Evolutionary conservation across 2,797 vertebrate species (phyloP).

Genomic region (Chelon labrosus): DNA sequence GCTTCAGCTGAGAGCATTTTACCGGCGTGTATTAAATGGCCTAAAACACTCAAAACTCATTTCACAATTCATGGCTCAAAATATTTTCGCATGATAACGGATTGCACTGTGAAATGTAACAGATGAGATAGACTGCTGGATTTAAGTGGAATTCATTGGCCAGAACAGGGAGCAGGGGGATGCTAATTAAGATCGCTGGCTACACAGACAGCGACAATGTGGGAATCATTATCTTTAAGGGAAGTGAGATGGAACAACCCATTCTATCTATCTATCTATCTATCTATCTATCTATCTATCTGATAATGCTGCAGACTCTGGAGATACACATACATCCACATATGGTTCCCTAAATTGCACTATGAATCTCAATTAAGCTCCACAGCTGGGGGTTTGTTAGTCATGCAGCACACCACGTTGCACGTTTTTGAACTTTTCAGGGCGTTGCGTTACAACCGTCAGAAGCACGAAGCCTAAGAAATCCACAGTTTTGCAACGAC

Average conservation of each 20-base stretch:
- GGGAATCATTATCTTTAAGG: conserved; percentile 24
- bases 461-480: conserved; percentile 28
- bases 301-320: conserved; percentile 34
- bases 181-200: conserved; percentile 47
- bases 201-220: conserved; percentile 20
- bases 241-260: conserved; percentile 25
- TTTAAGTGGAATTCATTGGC: conserved; percentile 42
- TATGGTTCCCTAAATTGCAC: conserved; percentile 43
- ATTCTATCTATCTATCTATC: conserved; percentile 29
- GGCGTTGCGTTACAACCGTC: background rate
- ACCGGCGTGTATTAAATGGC: background rate
- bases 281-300: conserved; percentile 21
- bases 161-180: conserved; percentile 29
- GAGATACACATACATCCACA: conserved; percentile 54
- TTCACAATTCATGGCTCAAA: background rate
- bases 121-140: conserved; percentile 19
- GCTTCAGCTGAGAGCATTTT: background rate
- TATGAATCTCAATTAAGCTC: conserved; percentile 59
- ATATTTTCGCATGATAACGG: conserved; percentile 7
- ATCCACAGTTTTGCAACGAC: conserved; percentile 8
- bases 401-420: conserved; percentile 8
- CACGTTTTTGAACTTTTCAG: conserved; percentile 32
- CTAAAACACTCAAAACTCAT: background rate
- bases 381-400: conserved; percentile 37
- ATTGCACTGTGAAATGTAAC: conserved; percentile 4